phyloP scores from a whole-genome alignment of 2,888 invertebrate species.

The Helobdella robusta region DNA sequence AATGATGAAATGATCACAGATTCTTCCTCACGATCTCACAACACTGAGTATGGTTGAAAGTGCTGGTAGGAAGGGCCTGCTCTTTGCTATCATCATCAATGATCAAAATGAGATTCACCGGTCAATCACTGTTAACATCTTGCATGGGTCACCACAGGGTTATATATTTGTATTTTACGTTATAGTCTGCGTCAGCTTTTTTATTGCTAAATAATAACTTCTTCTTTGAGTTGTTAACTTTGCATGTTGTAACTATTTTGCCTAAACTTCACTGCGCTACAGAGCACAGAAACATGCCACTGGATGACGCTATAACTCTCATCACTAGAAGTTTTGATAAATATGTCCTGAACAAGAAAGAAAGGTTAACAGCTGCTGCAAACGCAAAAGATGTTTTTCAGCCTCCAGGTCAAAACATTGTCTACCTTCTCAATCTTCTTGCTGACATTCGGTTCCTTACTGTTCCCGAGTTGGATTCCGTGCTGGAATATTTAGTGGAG shows the following conservation, averaged over 20 bases:
- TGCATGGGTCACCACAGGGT: slow-evolving; percentile 77
- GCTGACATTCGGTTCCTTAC: slow-evolving; percentile 63
- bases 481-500: slow-evolving; percentile 59
- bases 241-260: too few species aligned
- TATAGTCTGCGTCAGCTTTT: too few species aligned
- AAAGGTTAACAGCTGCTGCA: slow-evolving; percentile 25
- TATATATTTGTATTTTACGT: neutral
- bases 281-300: slow-evolving; percentile 91
- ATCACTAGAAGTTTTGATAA: slow-evolving; percentile 55
- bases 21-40: neutral
- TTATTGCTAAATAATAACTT: neutral
- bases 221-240: too few species aligned
- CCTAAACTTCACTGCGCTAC: too few species aligned
- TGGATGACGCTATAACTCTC: slow-evolving; percentile 76
- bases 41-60: slow-evolving; percentile 59
- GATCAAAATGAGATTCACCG: slow-evolving; percentile 74
- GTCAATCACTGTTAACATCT: slow-evolving; percentile 76
- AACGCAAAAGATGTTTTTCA: slow-evolving; percentile 36
- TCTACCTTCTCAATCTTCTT: slow-evolving; percentile 63
- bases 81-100: slow-evolving; percentile 78
- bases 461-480: slow-evolving; percentile 43
- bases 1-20: too few species aligned
- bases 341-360: slow-evolving; percentile 35
- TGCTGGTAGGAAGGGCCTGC: slow-evolving; percentile 74
- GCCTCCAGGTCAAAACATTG: slow-evolving; percentile 40